Base-by-base conservation (phyloP, 2,888 invertebrate genomes). In the Drymonia ruficornis region DNA sequence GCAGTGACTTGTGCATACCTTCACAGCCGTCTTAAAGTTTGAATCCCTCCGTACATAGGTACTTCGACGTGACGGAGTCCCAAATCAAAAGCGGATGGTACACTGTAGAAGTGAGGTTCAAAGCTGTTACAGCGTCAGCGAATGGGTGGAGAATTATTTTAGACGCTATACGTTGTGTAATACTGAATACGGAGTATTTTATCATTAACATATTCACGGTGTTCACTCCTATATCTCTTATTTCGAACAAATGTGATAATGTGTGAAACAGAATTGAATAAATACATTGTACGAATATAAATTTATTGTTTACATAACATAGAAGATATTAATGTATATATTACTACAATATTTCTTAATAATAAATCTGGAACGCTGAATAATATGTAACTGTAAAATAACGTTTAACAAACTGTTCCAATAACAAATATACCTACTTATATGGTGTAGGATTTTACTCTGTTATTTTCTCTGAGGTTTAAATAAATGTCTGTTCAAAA, bases 401-500 rank as follows among this genome's bases (percentile, higher is more conserved):
- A 52, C 63, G 55, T 65, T 65, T 47, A 68, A 67, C 59, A 61
- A 72, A 67, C 62, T 78, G 79, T 83, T 84, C 72, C 73, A 74
- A 72, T 77, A 76, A 80, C 70, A 71, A 72, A 61, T 59, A 63
- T 73, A 67, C 65, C 55, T 65, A 61, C 70, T 70, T 72, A 65
- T 76, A 75, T 76, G 74, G 78, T 74, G 73, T 79, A 77, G 74
- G 66, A 67, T 72, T 81, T 81, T 83, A 85, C 79, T 80, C 78
- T 89, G 90, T 91, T 91, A 86, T 84, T 86, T 87, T 87, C 77
- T 86, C 81, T 85, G 85, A 89, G 79, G 84, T 89, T 89, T 89
- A 86, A 91, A 91, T 92, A 91, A 91, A 91, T 91, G 91, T 91
- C 86, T 89, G 91, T 91, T 91, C 86, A 81, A 76, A 80, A 76